phyloP scores from a whole-genome alignment of 2,797 vertebrate genomes.

The Erithacus rubecula region DNA sequence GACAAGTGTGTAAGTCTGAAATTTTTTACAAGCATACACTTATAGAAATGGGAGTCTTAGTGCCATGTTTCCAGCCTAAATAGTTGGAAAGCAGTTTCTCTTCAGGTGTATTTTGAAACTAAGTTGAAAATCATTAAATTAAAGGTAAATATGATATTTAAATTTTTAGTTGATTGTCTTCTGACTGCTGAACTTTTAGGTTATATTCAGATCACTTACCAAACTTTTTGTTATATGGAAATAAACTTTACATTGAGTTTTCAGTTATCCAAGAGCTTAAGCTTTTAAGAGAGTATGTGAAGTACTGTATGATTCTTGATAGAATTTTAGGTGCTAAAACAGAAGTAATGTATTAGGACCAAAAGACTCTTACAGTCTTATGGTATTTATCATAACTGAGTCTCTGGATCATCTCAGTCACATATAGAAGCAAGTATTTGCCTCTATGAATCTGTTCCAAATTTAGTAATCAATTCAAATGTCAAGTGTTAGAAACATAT shows the following conservation, averaged over 20 bases:
- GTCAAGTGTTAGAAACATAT: neutral
- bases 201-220: neutral
- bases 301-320: neutral
- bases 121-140: neutral
- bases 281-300: neutral
- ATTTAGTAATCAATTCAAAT: neutral
- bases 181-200: neutral
- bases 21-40: neutral
- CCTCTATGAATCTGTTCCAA: neutral
- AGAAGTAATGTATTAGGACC: neutral
- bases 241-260: neutral
- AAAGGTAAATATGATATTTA: neutral
- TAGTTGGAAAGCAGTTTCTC: neutral
- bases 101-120: neutral
- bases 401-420: neutral
- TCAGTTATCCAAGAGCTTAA: neutral
- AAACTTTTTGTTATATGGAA: neutral
- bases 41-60: neutral
- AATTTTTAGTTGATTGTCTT: neutral
- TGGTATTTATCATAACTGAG: neutral
- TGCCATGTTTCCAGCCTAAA: neutral
- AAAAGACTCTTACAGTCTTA: neutral
- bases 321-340: neutral
- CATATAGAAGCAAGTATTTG: neutral
- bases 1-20: neutral